phyloP scores from a whole-genome alignment of 2,797 vertebrate genomes.

The Gobionotothen gibberifrons region DNA sequence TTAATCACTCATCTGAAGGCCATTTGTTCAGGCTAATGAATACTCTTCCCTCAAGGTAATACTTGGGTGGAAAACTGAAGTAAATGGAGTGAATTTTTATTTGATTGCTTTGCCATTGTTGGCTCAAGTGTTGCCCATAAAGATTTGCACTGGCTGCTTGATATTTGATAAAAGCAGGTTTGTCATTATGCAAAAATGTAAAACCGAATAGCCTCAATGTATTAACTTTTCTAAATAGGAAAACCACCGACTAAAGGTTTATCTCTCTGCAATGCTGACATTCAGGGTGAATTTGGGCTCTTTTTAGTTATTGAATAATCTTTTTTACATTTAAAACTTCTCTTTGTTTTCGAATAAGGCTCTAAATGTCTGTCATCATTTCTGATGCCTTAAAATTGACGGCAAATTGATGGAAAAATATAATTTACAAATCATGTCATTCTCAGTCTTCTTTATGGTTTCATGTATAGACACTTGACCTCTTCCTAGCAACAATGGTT shows the following conservation, averaged over 20 bases:
- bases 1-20: constrained; percentile 50
- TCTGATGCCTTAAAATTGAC: too few species aligned
- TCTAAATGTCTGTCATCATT: too few species aligned
- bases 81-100: constrained; percentile 47
- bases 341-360: too few species aligned
- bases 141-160: constrained; percentile 25
- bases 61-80: constrained; percentile 41
- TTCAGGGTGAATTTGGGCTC: background rate
- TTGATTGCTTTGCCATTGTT: constrained; percentile 36
- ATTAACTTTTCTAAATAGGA: background rate
- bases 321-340: too few species aligned
- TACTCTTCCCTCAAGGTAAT: constrained; percentile 22
- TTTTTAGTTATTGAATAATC: too few species aligned
- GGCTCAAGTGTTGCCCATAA: constrained; percentile 29
- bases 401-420: too few species aligned
- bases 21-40: constrained; percentile 45
- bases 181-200: constrained; percentile 32
- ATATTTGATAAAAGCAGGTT: constrained; percentile 26
- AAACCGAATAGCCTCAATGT: constrained; percentile 2
- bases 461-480: background rate
- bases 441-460: background rate
- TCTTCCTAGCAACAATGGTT: background rate
- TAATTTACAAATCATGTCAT: too few species aligned
- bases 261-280: background rate
- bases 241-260: background rate